Evolutionary conservation across 1,140 invertebrate species (phyloP), one percentile per base, ranked within the genome.

Genomic region (Ostrea denselamellosa): DNA sequence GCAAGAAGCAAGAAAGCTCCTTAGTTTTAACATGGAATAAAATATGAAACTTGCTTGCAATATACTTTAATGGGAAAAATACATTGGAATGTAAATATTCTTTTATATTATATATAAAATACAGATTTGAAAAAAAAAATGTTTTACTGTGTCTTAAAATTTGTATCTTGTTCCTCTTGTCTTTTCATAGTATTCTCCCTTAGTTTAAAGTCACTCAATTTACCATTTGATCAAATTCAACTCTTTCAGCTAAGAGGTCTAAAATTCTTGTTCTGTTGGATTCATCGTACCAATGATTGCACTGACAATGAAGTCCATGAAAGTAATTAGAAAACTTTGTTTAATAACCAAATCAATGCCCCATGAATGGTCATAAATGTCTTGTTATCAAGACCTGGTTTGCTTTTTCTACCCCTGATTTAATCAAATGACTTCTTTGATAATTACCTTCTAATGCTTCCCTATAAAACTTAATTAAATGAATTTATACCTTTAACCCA

Each of bases 281-380:
- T 77, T 77, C 28, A 28, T 77, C 8, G 14, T 28, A 14, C 28
- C 9, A 77, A 34, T 4, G 25, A 25, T 62, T 62, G 34, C 51
- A 85, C 54, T 54, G 83, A 54, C 83, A 58, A 85, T 85, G 53
- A 85, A 83, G 28, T 85, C 51, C 51, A 52, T 68, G 85, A 65
- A 34, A 85, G 51, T 85, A 4, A 85, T 68, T 85, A 62, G 68
- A 68, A 68, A 85, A 68, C 34, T 58, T 22, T 52, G 85, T 85
- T 85, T 85, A 65, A 85, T 85, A 68, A 28, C 68, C 2, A 25
- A 28, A 77, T 77, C 68, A 77, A 77, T 44, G 68, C 68, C 28
- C 12, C 68, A 77, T 34, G 9, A 77, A 77, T 9, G 34, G 25
- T 25, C 68, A 77, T 77, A 77, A 77, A 14, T 28, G 68, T 77